Evolutionary conservation across 1,140 invertebrate species (phyloP).

Genomic region (Anoplolepis gracilipes): DNA sequence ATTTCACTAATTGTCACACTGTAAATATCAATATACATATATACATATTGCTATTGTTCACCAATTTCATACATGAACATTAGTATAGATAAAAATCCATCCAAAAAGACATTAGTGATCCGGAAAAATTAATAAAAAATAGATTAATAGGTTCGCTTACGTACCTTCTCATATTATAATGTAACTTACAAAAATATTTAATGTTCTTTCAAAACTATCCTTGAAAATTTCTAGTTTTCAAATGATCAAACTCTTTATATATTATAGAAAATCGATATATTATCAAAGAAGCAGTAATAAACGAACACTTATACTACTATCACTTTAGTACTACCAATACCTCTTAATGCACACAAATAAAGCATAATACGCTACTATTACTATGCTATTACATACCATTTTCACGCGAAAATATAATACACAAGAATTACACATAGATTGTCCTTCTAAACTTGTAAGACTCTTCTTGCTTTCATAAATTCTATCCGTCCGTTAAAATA

Average conservation of each 20-base stretch:
- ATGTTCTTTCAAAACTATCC: constrained; percentile 26
- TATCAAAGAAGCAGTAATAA: not conserved
- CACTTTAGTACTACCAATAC: constrained; percentile 31
- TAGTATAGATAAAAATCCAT: not conserved
- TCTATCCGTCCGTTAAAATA: constrained; percentile 69
- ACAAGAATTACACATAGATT: constrained; percentile 38
- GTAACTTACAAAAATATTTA: not conserved
- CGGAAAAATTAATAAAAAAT: not conserved
- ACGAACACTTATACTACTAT: constrained; percentile 38
- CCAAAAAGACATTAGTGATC: constrained; percentile 4
- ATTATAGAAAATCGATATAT: constrained; percentile 37
- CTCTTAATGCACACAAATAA: constrained; percentile 43
- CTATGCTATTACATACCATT: constrained; percentile 52
- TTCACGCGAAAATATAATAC: constrained; percentile 62
- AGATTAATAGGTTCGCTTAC: not conserved
- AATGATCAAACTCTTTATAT: constrained; percentile 6
- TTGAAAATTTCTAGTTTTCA: constrained; percentile 46
- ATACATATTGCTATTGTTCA: not conserved
- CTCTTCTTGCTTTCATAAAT: constrained; percentile 64
- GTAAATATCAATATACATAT: not conserved
- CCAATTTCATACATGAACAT: not conserved
- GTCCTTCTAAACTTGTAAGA: constrained; percentile 50
- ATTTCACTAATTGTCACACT: not conserved
- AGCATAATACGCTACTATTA: constrained; percentile 42
- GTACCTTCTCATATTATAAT: constrained; percentile 15